These are phyloP conservation scores for Mythimna pallens DNA, from an alignment of 2,888 invertebrate genomes.

Conservation along the genomic window DNA sequence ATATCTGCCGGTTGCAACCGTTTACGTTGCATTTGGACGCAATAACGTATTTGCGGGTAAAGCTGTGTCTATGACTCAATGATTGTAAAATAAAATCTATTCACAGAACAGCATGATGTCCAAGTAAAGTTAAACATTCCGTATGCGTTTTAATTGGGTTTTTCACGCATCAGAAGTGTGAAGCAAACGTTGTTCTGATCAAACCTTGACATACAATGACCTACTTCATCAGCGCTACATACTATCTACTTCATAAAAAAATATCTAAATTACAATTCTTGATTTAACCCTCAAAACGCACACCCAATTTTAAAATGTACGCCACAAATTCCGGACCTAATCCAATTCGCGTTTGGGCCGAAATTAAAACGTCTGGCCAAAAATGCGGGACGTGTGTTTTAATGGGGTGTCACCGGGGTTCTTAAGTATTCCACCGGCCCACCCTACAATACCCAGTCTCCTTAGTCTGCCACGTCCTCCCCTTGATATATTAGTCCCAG, in stretches of 20 bases:
- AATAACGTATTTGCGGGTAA: slow-evolving; percentile 71
- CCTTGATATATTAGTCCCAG: slow-evolving; percentile 91
- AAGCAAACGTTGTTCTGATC: slow-evolving; percentile 34
- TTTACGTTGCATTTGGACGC: slow-evolving; percentile 78
- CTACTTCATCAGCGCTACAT: slow-evolving; percentile 38
- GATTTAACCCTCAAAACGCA: slow-evolving; percentile 56
- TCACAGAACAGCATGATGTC: slow-evolving; percentile 10
- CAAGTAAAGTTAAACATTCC: slow-evolving; percentile 19
- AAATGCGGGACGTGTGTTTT: slow-evolving; percentile 90
- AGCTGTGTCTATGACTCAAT: slow-evolving; percentile 54
- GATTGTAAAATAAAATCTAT: slow-evolving; percentile 38
- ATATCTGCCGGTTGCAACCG: slow-evolving; percentile 84
- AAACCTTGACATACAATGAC: slow-evolving; percentile 52
- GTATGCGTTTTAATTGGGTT: slow-evolving; percentile 39
- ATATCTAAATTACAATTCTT: slow-evolving; percentile 56
- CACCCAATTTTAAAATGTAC: slow-evolving; percentile 65
- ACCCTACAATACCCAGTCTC: slow-evolving; percentile 90
- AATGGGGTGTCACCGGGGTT: slow-evolving; percentile 90
- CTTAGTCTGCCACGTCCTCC: slow-evolving; percentile 91
- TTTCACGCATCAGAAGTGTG: slow-evolving; percentile 38
- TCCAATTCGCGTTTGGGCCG: slow-evolving; percentile 75
- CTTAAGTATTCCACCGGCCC: slow-evolving; percentile 90
- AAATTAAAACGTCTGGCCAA: slow-evolving; percentile 89
- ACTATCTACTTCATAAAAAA: slow-evolving; percentile 48
- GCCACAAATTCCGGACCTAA: slow-evolving; percentile 67